phyloP scores from a whole-genome alignment of 2,888 invertebrate genomes.

The Calephelis perditalis region DNA sequence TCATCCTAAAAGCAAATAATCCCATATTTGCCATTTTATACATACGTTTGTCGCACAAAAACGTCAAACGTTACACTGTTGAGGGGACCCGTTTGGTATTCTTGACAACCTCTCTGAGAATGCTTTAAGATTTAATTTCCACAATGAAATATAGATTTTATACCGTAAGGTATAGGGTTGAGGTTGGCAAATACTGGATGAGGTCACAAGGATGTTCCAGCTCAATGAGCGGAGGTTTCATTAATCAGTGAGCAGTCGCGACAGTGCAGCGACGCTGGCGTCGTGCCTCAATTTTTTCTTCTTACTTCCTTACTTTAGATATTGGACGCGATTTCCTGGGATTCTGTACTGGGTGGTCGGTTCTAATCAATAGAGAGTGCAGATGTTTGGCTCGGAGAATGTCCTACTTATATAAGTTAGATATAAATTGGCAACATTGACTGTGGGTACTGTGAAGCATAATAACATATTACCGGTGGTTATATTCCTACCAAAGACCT shows the following conservation, averaged over 20 bases:
- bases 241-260: conserved; percentile 75
- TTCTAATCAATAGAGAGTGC: conserved; percentile 35
- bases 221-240: conserved; percentile 66
- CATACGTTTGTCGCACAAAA: conserved; percentile 68
- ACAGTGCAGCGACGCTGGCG: conserved; percentile 69
- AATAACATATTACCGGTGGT: too few relatives aligned
- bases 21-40: conserved; percentile 70
- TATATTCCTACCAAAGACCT: too few relatives aligned
- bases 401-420: neutral
- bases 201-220: conserved; percentile 48
- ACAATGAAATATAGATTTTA: conserved; percentile 29
- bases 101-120: conserved; percentile 36
- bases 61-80: conserved; percentile 75
- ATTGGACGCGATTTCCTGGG: conserved; percentile 74
- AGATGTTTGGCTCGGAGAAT: conserved; percentile 16
- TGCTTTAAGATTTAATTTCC: conserved; percentile 8
- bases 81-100: conserved; percentile 76
- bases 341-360: conserved; percentile 70
- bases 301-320: conserved; percentile 73
- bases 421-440: neutral
- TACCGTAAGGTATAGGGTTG: neutral
- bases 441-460: too few relatives aligned
- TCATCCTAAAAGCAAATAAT: conserved; percentile 37
- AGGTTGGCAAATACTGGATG: conserved; percentile 19
- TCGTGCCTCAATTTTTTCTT: conserved; percentile 72